phyloP scores from a whole-genome alignment of 2,888 invertebrate genomes.

The Spatulosminthurus flaviceps region DNA sequence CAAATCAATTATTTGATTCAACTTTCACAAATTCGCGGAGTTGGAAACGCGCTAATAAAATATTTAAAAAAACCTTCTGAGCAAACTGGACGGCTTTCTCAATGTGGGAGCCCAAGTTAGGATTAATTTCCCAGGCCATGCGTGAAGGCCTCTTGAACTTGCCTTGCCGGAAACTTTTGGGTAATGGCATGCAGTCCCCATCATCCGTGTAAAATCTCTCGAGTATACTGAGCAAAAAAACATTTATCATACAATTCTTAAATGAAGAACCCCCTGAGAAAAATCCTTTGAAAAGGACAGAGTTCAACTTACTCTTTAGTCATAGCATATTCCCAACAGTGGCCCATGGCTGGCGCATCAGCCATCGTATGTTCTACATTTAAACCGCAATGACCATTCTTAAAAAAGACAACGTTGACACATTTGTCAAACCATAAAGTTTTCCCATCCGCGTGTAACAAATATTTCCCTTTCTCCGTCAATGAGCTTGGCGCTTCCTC shows the following conservation, averaged over 20 bases:
- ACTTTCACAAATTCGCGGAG: too few species aligned
- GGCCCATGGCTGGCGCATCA: conserved; percentile 67
- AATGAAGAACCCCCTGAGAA: conserved; percentile 53
- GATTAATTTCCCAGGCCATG: conserved; percentile 66
- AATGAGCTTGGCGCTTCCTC: conserved; percentile 60
- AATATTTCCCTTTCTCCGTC: conserved; percentile 65
- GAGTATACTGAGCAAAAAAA: conserved; percentile 65
- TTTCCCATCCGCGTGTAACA: conserved; percentile 67
- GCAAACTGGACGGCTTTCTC: conserved; percentile 64
- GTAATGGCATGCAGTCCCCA: conserved; percentile 66
- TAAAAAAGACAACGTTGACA: conserved; percentile 66
- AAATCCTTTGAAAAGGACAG: too few species aligned
- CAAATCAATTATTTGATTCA: too few species aligned
- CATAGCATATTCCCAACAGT: conserved; percentile 67
- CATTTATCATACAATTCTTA: too few species aligned
- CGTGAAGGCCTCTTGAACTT: conserved; percentile 64
- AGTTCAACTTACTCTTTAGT: conserved; percentile 65
- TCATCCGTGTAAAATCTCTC: conserved; percentile 66
- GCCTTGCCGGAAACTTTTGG: conserved; percentile 65
- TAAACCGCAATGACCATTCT: conserved; percentile 67
- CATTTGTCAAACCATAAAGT: conserved; percentile 69
- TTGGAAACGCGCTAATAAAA: too few species aligned
- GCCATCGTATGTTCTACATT: conserved; percentile 69
- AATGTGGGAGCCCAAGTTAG: conserved; percentile 64
- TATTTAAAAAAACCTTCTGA: conserved; percentile 55